Percentiles rank a stretch among this genome's conserved stretches.
phyloP scores from a whole-genome alignment of 2,113 vertebrate genomes.

The Leptobrachium ailaonicum region DNA sequence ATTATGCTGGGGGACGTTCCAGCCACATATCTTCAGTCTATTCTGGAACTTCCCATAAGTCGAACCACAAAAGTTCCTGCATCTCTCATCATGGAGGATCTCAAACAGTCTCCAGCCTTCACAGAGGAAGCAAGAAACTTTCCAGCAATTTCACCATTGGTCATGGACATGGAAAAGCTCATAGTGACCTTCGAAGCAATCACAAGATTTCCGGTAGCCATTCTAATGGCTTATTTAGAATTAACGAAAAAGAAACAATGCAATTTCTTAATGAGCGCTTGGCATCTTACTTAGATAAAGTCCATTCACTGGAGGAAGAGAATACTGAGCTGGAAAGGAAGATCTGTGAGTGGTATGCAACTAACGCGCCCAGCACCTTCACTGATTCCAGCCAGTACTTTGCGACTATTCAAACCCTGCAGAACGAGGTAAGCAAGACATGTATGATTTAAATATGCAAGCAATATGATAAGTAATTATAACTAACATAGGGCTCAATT shows the following conservation, averaged over 20 bases:
- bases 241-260: slow-evolving; percentile 69
- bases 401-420: slow-evolving; percentile 64
- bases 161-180: slow-evolving; percentile 6
- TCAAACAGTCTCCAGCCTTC: slow-evolving; percentile 69
- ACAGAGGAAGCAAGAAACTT: slow-evolving; percentile 61
- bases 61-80: background rate
- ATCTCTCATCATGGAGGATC: background rate
- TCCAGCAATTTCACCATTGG: background rate
- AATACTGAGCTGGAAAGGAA: slow-evolving; percentile 67
- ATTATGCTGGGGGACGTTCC: background rate
- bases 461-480: background rate
- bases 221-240: slow-evolving; percentile 30
- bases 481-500: too few species aligned
- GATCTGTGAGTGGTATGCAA: slow-evolving; percentile 61
- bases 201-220: background rate
- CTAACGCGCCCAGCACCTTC: slow-evolving; percentile 23
- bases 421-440: slow-evolving; percentile 15
- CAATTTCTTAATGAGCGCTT: slow-evolving; percentile 75
- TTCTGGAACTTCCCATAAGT: background rate
- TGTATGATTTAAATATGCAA: background rate
- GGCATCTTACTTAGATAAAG: slow-evolving; percentile 66
- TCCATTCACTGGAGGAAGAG: slow-evolving; percentile 57
- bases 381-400: slow-evolving; percentile 59
- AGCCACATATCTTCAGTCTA: background rate
- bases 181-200: background rate